These are phyloP conservation scores for Hyles vespertilio DNA, from an alignment of 1,140 invertebrate species.

Conservation along the genomic window DNA sequence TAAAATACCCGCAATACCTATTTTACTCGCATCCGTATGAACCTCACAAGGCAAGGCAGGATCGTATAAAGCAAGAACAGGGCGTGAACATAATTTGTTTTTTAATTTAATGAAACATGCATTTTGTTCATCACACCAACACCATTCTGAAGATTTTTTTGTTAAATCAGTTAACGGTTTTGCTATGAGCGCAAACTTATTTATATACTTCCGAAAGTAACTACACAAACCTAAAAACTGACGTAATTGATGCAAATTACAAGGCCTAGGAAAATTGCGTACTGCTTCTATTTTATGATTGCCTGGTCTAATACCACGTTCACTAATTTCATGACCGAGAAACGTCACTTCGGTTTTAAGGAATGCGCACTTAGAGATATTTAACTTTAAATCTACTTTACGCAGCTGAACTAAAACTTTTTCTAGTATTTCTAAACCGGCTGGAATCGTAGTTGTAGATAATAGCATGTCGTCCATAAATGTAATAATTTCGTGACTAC, in stretches of 20 bases:
- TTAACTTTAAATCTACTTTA: constrained; percentile 22
- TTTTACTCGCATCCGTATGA: constrained; percentile 24
- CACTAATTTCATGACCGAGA: constrained; percentile 16
- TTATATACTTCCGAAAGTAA: constrained; percentile 45
- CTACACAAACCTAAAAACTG: constrained; percentile 27
- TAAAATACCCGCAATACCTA: constrained; percentile 38
- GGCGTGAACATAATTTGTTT: constrained; percentile 13
- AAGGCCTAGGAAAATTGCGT: neutral
- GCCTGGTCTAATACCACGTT: constrained; percentile 32
- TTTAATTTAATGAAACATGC: constrained; percentile 24
- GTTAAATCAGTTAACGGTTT: constrained; percentile 41
- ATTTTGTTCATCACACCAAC: constrained; percentile 43
- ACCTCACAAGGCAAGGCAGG: constrained; percentile 33
- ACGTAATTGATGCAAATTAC: constrained; percentile 11
- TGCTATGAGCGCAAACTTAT: constrained; percentile 42
- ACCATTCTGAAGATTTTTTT: constrained; percentile 36
- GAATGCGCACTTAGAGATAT: constrained; percentile 28
- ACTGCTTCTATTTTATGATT: constrained; percentile 39
- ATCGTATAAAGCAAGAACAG: constrained; percentile 41
- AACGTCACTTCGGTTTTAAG: constrained; percentile 17
- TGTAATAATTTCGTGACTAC: constrained; percentile 9
- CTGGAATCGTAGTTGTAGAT: constrained; percentile 8
- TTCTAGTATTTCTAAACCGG: constrained; percentile 15
- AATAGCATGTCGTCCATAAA: constrained; percentile 23
- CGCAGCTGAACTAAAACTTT: constrained; percentile 12